Conservation (phyloP, 1,140 invertebrate genomes). For the Drosophila gunungcola region DNA sequence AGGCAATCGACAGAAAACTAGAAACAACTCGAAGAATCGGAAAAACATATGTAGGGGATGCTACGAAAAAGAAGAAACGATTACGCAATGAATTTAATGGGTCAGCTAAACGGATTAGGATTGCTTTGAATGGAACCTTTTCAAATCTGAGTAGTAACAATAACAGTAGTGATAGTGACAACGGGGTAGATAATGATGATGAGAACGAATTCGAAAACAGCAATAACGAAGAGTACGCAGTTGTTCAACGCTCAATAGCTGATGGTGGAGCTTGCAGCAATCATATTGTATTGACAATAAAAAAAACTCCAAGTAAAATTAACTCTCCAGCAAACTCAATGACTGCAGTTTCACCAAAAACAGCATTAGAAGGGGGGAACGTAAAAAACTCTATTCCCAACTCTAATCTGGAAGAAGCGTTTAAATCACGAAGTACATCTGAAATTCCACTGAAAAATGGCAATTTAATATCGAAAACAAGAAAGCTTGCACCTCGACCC, state of each 20-base stretch:
- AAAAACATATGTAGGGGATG: not conserved
- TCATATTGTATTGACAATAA: constrained; percentile 80
- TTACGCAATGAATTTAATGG: constrained; percentile 11
- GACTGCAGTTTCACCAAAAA: constrained; percentile 39
- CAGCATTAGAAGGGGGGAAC: not conserved
- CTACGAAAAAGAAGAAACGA: constrained; percentile 4
- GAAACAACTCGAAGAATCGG: constrained; percentile 45
- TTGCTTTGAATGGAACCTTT: constrained; percentile 52
- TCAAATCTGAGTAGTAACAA: constrained; percentile 32
- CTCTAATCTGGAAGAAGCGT: not conserved
- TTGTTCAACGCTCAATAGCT: constrained; percentile 48
- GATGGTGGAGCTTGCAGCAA: constrained; percentile 24
- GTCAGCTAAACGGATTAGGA: constrained; percentile 59
- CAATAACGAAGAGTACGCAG: constrained; percentile 60
- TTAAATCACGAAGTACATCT: not conserved
- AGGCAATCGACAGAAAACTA: constrained; percentile 15
- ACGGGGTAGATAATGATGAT: constrained; percentile 28
- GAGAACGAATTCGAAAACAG: constrained; percentile 34
- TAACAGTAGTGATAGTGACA: constrained; percentile 43
- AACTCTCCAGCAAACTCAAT: constrained; percentile 65
- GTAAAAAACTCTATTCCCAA: not conserved
- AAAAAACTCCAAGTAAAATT: constrained; percentile 78
- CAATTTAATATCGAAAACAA: not conserved
- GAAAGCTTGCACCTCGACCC: not conserved
- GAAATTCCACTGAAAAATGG: not conserved